These are phyloP conservation scores for Cydia splendana DNA, from an alignment of 1,140 invertebrate species.

Conservation along the genomic window DNA sequence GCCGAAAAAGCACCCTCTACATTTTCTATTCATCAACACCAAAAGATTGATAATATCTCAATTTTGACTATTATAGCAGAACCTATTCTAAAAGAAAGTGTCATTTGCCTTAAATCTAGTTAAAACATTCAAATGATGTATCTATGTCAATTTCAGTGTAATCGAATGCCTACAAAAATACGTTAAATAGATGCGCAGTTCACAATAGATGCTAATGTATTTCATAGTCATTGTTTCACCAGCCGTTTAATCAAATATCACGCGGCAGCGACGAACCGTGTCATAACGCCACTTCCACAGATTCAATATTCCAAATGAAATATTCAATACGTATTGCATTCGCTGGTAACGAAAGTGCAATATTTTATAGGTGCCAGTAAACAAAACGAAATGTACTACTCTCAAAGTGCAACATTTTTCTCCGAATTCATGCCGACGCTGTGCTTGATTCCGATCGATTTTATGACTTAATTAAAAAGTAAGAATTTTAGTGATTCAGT, in stretches of 20 bases:
- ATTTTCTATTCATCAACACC: background rate
- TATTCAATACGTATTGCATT: slow-evolving; percentile 59
- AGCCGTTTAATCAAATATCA: slow-evolving; percentile 36
- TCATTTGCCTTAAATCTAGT: background rate
- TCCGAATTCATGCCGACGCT: background rate
- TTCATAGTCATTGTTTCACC: slow-evolving; percentile 53
- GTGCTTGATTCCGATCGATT: slow-evolving; percentile 13
- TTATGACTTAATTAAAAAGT: slow-evolving; percentile 13
- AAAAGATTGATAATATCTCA: background rate
- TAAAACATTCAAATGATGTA: background rate
- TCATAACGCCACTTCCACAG: slow-evolving; percentile 45
- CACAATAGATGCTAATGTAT: slow-evolving; percentile 32
- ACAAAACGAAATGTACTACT: slow-evolving; percentile 34
- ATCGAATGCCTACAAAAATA: background rate
- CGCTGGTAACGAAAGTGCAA: slow-evolving; percentile 53
- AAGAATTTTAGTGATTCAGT: background rate
- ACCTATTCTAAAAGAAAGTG: background rate
- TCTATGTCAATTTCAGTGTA: background rate
- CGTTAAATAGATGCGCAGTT: slow-evolving; percentile 4
- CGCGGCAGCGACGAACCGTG: slow-evolving; percentile 36
- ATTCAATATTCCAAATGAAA: slow-evolving; percentile 67
- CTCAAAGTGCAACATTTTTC: background rate
- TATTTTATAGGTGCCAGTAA: slow-evolving; percentile 45
- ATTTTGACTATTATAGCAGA: background rate
- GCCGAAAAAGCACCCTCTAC: background rate